A percentile compares a stretch with the other conserved stretches of the same genome.
Evolutionary conservation across 2,797 vertebrate genomes (phyloP).

Genomic region (Siniperca obscura): DNA sequence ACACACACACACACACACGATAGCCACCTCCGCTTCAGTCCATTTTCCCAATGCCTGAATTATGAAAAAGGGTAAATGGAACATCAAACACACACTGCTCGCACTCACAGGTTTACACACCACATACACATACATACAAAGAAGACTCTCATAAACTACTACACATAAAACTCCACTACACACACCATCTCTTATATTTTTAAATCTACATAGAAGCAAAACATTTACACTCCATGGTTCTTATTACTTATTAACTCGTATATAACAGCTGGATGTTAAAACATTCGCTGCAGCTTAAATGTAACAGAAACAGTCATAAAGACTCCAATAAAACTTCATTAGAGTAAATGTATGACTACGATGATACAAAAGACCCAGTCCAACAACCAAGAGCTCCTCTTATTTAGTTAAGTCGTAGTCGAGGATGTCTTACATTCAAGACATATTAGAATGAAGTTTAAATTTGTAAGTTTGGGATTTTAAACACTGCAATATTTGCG

Average conservation of each 20-base stretch:
- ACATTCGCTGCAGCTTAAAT: conserved; percentile 1
- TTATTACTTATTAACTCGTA: conserved; percentile 32
- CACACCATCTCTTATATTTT: conserved; percentile 21
- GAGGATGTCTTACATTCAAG: background rate
- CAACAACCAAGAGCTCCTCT: conserved; percentile 3
- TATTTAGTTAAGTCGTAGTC: background rate
- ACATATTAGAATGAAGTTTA: background rate
- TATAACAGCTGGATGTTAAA: conserved; percentile 19
- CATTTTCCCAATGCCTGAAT: conserved; percentile 75
- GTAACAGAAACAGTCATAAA: conserved; percentile 2
- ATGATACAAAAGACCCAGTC: conserved; percentile 19
- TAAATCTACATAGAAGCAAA: conserved; percentile 26
- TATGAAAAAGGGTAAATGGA: conserved; percentile 80
- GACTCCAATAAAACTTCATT: conserved; percentile 30
- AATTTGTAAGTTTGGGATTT: background rate
- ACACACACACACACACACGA: conserved; percentile 29
- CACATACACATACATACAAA: conserved; percentile 18
- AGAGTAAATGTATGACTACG: background rate
- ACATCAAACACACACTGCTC: conserved; percentile 73
- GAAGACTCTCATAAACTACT: conserved; percentile 13
- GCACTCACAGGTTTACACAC: conserved; percentile 51
- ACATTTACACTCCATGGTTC: conserved; percentile 3
- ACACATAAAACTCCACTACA: conserved; percentile 16
- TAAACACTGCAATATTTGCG: background rate
- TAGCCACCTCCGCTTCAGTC: conserved; percentile 66